Conservation (phyloP, 1,140 invertebrate species). For the Coelopa frigida region DNA sequence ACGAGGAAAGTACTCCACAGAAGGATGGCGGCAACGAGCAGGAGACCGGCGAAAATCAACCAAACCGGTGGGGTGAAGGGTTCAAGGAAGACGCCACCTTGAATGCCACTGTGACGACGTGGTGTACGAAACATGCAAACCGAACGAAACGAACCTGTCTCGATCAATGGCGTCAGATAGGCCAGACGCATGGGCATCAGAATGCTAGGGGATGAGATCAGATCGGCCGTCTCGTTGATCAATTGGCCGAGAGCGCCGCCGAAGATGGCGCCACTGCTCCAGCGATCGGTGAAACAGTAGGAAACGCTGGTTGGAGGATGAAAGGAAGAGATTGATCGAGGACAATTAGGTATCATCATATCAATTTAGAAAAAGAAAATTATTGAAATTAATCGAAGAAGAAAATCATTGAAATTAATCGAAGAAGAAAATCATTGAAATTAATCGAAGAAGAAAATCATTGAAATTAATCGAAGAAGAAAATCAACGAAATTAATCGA, state of each 20-base stretch:
- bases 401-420: too few relatives aligned
- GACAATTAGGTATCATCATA: not conserved
- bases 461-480: too few relatives aligned
- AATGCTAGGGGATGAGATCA: slow-evolving; percentile 20
- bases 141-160: slow-evolving; percentile 23
- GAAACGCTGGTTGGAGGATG: slow-evolving; percentile 16
- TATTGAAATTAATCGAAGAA: too few relatives aligned
- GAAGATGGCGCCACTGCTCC: slow-evolving; percentile 23
- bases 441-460: too few relatives aligned
- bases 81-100: slow-evolving; percentile 29
- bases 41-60: slow-evolving; percentile 20
- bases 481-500: too few relatives aligned
- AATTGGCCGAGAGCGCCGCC: slow-evolving; percentile 32
- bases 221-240: slow-evolving; percentile 19
- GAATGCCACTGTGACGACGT: slow-evolving; percentile 19
- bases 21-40: slow-evolving; percentile 21
- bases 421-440: too few relatives aligned
- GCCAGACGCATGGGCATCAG: slow-evolving; percentile 16
- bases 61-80: slow-evolving; percentile 35
- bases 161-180: slow-evolving; percentile 16
- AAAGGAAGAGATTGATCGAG: not conserved
- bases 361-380: not conserved
- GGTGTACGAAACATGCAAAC: slow-evolving; percentile 39
- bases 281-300: slow-evolving; percentile 26
- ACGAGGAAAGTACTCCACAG: slow-evolving; percentile 31